phyloP scores from a whole-genome alignment of 2,888 invertebrate genomes.

The Diabrotica balteata region DNA sequence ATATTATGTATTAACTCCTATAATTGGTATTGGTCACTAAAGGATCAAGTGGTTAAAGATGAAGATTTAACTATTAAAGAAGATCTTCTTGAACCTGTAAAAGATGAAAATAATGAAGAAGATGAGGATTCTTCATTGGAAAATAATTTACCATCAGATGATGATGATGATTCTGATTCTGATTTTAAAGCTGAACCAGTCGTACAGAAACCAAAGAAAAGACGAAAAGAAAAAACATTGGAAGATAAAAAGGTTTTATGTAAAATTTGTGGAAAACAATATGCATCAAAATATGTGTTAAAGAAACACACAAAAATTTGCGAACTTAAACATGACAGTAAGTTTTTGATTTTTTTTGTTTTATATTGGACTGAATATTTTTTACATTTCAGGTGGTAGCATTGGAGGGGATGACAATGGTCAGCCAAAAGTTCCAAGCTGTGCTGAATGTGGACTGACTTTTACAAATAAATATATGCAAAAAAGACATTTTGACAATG shows the following conservation, averaged over 20 bases:
- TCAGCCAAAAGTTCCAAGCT: constrained; percentile 28
- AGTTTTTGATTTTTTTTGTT: not conserved
- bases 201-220: constrained; percentile 34
- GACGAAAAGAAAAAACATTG: constrained; percentile 16
- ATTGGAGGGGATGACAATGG: not conserved
- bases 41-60: constrained; percentile 12
- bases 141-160: constrained; percentile 13
- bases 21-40: constrained; percentile 27
- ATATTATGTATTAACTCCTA: constrained; percentile 48
- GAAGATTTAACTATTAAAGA: constrained; percentile 36
- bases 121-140: not conserved
- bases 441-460: constrained; percentile 46
- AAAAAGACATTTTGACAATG: constrained; percentile 51
- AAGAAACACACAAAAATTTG: constrained; percentile 42
- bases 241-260: constrained; percentile 32
- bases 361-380: not conserved
- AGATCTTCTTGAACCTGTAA: not conserved
- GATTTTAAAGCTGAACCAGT: constrained; percentile 5
- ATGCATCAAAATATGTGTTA: constrained; percentile 40
- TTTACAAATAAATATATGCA: constrained; percentile 52
- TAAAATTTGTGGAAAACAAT: constrained; percentile 39
- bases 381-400: constrained; percentile 10
- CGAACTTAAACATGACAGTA: constrained; percentile 33
- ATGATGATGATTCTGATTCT: constrained; percentile 2
- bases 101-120: not conserved